A percentile compares a stretch with the other conserved stretches of the same genome.
Conservation (phyloP, 1,140 invertebrate species). For the Seison nebaliae region DNA sequence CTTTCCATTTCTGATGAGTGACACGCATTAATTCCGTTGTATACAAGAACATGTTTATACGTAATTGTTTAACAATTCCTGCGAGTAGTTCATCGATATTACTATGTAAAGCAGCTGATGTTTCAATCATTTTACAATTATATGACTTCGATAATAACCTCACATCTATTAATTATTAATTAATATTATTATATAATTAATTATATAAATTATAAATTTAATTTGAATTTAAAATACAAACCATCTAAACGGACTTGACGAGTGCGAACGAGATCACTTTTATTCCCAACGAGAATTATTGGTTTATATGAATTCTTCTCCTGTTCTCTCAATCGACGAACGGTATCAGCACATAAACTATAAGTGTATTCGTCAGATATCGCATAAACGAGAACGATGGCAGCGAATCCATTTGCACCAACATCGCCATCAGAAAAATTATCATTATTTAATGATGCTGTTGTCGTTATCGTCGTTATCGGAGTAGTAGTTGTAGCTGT, state of each 20-base stretch:
- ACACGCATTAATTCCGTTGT: no score
- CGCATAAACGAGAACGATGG: no score
- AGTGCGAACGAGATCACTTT: conserved; percentile 11
- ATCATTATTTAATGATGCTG: no score
- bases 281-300: conserved; percentile 9
- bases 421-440: no score
- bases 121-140: conserved; percentile 12
- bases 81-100: conserved; percentile 12
- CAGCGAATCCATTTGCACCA: no score
- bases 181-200: neutral
- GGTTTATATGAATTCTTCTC: conserved; percentile 2
- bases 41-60: no score
- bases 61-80: conserved; percentile 10
- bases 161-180: conserved; percentile 1
- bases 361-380: no score
- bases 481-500: no score
- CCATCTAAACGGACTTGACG: conserved; percentile 4
- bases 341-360: no score
- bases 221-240: neutral
- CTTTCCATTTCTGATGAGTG: no score
- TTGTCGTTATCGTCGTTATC: no score
- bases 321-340: no score
- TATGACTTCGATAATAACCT: neutral
- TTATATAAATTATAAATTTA: neutral
- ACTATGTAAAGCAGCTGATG: conserved; percentile 12